Conservation (phyloP, 2,888 invertebrate species). For the Dynastes hyllus region DNA sequence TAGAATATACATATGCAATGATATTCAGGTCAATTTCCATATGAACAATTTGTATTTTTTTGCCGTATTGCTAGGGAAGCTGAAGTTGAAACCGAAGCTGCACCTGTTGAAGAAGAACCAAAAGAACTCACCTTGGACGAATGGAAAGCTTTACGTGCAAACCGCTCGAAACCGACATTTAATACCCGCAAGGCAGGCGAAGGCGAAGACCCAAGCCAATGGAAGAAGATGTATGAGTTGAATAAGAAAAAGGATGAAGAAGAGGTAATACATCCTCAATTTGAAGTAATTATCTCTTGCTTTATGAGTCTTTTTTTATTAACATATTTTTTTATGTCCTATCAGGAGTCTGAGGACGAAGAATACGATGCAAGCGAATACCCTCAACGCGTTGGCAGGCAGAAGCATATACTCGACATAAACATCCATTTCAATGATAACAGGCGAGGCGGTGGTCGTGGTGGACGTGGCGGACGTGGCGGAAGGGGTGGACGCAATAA, state of each 20-base stretch:
- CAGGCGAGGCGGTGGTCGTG: conserved; percentile 75
- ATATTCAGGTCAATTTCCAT: too few species aligned
- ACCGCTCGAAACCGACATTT: conserved; percentile 88
- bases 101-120: conserved; percentile 82
- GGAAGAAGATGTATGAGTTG: conserved; percentile 92
- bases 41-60: too few species aligned
- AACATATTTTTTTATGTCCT: background rate
- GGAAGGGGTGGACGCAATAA: conserved; percentile 55
- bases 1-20: too few species aligned
- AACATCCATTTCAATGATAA: conserved; percentile 91
- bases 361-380: conserved; percentile 85
- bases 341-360: conserved; percentile 69
- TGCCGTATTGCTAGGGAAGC: conserved; percentile 62
- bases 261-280: conserved; percentile 59
- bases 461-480: conserved; percentile 65
- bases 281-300: background rate
- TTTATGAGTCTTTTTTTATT: background rate
- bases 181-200: conserved; percentile 96
- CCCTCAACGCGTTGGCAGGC: conserved; percentile 89
- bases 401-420: conserved; percentile 89
- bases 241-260: conserved; percentile 81
- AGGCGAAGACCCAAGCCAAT: conserved; percentile 92
- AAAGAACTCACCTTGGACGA: conserved; percentile 94
- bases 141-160: conserved; percentile 91
- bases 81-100: conserved; percentile 64